Conservation (phyloP, 2,113 vertebrate species). For the Myocastor coypus region DNA sequence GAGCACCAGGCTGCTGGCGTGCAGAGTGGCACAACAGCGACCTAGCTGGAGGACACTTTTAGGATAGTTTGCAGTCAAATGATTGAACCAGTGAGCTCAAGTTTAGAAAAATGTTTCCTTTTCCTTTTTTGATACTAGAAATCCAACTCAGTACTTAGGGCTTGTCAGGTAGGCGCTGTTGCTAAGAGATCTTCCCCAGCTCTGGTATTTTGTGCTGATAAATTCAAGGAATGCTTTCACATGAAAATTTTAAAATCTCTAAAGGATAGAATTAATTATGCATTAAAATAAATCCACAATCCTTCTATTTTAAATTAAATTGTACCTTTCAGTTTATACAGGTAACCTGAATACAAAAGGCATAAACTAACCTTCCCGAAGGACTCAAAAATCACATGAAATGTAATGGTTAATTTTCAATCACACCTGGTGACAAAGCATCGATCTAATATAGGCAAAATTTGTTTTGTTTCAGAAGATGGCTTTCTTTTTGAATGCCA, state of each 20-base stretch:
- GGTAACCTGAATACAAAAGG: not conserved
- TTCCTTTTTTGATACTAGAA: too few species aligned
- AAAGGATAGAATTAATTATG: not conserved
- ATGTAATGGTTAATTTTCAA: not conserved
- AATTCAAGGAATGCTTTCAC: not conserved
- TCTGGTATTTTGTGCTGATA: slow-evolving; percentile 21
- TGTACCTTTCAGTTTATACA: not conserved
- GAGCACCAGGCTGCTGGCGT: too few species aligned
- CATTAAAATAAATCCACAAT: slow-evolving; percentile 33
- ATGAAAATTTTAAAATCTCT: slow-evolving; percentile 16
- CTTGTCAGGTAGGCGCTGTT: too few species aligned
- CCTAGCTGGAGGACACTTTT: not conserved
- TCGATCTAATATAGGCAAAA: not conserved
- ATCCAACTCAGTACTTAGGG: too few species aligned
- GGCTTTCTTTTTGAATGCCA: not conserved
- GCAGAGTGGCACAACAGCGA: too few species aligned
- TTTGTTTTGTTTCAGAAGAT: slow-evolving; percentile 32
- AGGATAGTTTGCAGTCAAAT: slow-evolving; percentile 9
- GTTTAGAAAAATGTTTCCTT: not conserved
- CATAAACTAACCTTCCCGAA: not conserved
- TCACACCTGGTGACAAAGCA: not conserved
- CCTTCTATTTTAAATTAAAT: slow-evolving; percentile 16
- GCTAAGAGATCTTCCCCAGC: too few species aligned
- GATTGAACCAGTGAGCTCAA: not conserved
- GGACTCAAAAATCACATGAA: not conserved